Evolutionary conservation across 2,113 vertebrate genomes (phyloP), one percentile per base, ranked within the genome.

Genomic region (Hippocampus abdominalis): DNA sequence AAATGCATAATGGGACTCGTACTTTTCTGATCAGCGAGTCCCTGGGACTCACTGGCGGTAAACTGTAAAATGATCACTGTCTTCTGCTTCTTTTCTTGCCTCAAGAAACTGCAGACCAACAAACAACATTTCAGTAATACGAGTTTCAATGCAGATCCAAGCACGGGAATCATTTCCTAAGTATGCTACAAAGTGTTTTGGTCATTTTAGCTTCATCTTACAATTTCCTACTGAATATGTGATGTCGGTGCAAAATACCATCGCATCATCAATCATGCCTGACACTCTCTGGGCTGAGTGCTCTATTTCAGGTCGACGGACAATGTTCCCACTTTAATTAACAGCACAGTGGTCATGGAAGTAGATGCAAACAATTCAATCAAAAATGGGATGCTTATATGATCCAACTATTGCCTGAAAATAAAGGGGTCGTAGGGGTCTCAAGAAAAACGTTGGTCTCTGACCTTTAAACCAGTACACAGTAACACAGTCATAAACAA

Each of bases 71-170:
- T n/a, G n/a, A n/a, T n/a, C n/a, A n/a, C 56, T 74, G 29, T 65
- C 63, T 63, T 42, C 61, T 63, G 21, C 61, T 63, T 62, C 59
- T 83, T 65, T 61, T 74, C 59, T 74, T 29, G 75, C 84, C 74
- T 84, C 32, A 20, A 77, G 79, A 66, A 71, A 65, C 40, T 25
- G 44, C 69, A 79, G 68, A 82, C 46, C 54, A 59, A 83, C 63
- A 74, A 65, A 68, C 65, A 68, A 25, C 66, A 79, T 76, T 78
- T 72, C 51, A 83, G 76, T 81, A 75, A 70, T 67, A 69, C 70
- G 68, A 66, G 27, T 70, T 75, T 63, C 56, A 62, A 65, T 66
- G n/a, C 64, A 54, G 71, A 71, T 75, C 69, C 49, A 56, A 63
- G 63, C 65, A 60, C 64, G 46, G 73, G 62, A 56, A 32, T 48